A percentile compares a stretch with the other conserved stretches of the same genome.
Evolutionary conservation across 2,888 invertebrate genomes (phyloP).

Genomic region (Polietes domitor): DNA sequence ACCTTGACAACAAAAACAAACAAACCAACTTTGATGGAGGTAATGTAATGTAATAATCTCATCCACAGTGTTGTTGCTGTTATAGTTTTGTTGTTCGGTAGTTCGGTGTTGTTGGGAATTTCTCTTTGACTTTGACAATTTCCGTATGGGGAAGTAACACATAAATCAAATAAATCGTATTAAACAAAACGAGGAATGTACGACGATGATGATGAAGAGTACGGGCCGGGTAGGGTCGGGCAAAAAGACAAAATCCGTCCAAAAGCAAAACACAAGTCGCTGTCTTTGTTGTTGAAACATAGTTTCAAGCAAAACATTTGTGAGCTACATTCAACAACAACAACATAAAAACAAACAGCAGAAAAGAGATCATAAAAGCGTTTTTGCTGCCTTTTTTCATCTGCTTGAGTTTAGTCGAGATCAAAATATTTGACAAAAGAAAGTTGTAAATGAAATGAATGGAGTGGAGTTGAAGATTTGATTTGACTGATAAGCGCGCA

Average conservation of each 20-base stretch:
- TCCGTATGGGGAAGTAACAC: conserved; percentile 49
- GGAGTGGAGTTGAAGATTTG: too few species aligned
- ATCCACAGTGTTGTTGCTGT: neutral
- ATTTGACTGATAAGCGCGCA: conserved; percentile 25
- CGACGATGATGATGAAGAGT: too few species aligned
- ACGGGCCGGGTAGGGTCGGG: too few species aligned
- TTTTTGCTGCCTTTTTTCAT: neutral
- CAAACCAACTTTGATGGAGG: neutral
- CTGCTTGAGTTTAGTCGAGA: neutral
- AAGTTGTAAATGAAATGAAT: conserved; percentile 47
- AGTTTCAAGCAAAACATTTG: neutral
- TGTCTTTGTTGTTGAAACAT: neutral
- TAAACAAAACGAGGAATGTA: neutral
- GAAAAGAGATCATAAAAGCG: conserved; percentile 41
- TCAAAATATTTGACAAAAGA: conserved; percentile 47
- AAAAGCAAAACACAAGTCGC: neutral
- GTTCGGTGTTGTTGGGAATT: conserved; percentile 43
- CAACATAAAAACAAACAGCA: neutral
- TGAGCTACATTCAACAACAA: conserved; percentile 35
- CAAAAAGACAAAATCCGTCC: neutral
- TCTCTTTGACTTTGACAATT: conserved; percentile 45
- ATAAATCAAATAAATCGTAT: conserved; percentile 41
- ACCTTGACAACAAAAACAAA: conserved; percentile 36
- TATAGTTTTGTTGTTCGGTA: too few species aligned
- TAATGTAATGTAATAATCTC: conserved; percentile 5